Evolutionary conservation across 64 coral and sea anemone genomes (phyloP).

Genomic region (Dendrophyllia cribrosa): DNA sequence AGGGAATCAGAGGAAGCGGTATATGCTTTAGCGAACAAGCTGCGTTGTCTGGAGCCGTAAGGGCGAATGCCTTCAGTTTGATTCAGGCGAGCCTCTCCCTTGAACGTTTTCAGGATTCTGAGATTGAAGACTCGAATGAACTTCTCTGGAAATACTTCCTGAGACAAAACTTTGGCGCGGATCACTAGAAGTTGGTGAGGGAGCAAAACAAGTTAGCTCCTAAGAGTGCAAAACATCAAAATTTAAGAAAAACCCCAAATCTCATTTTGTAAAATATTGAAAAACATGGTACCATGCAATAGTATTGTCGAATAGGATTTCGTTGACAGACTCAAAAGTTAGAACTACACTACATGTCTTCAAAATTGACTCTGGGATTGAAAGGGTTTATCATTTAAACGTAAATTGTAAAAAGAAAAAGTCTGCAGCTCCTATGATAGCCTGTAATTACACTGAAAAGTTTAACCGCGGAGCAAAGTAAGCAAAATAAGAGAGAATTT

Average conservation of each 20-base stretch:
- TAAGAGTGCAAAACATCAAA: not conserved
- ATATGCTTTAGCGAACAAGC: constrained; percentile 27
- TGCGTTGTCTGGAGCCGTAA: constrained; percentile 28
- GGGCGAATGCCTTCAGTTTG: constrained; percentile 6
- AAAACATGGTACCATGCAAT: no score
- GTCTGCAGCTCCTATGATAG: no score
- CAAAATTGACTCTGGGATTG: no score
- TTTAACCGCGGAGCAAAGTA: no score
- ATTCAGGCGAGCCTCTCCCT: not conserved
- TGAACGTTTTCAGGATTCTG: constrained; percentile 58
- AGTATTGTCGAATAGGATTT: no score
- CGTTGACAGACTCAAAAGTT: no score
- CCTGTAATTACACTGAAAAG: no score
- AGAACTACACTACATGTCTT: no score
- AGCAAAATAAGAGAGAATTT: no score
- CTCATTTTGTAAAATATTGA: no score
- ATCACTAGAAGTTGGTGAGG: not conserved
- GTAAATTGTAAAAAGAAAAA: no score
- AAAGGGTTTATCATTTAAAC: no score
- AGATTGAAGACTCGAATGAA: constrained; percentile 16
- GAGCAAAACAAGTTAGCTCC: not conserved
- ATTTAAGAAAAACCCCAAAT: not conserved
- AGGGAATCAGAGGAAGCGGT: not conserved
- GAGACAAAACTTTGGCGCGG: constrained; percentile 25
- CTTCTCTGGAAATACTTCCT: not conserved